phyloP scores from a whole-genome alignment of 2,888 invertebrate species.

The Elysia crispata region DNA sequence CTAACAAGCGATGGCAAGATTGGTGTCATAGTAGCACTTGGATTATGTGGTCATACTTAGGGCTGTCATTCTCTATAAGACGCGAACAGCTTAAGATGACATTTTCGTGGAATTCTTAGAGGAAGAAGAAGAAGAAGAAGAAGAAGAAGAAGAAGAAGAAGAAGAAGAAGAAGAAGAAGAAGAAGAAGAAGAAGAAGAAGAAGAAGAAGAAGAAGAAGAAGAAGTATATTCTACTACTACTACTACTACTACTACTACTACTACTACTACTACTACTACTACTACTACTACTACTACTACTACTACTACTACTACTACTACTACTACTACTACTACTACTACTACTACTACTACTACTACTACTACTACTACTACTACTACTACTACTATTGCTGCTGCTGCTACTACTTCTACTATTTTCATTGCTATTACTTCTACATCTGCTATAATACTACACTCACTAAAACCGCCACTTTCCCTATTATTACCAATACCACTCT shows the following conservation, averaged over 20 bases:
- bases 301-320: slow-evolving; percentile 33
- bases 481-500: too few species aligned
- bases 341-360: slow-evolving; percentile 42
- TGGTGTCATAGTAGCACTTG: not conserved
- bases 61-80: not conserved
- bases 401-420: not conserved
- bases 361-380: slow-evolving; percentile 31
- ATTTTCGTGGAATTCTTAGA: too few species aligned
- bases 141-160: too few species aligned
- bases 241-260: slow-evolving; percentile 43
- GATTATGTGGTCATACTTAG: not conserved
- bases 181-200: too few species aligned
- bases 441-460: too few species aligned
- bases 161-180: too few species aligned
- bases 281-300: slow-evolving; percentile 34
- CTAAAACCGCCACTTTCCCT: too few species aligned
- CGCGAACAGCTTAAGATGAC: not conserved
- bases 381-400: not conserved
- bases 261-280: slow-evolving; percentile 47
- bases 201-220: too few species aligned
- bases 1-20: too few species aligned
- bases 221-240: slow-evolving; percentile 25
- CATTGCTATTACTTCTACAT: not conserved
- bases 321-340: slow-evolving; percentile 43
- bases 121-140: too few species aligned